Evolutionary conservation across 2,888 invertebrate species (phyloP).

Genomic region (Beris morrisii): DNA sequence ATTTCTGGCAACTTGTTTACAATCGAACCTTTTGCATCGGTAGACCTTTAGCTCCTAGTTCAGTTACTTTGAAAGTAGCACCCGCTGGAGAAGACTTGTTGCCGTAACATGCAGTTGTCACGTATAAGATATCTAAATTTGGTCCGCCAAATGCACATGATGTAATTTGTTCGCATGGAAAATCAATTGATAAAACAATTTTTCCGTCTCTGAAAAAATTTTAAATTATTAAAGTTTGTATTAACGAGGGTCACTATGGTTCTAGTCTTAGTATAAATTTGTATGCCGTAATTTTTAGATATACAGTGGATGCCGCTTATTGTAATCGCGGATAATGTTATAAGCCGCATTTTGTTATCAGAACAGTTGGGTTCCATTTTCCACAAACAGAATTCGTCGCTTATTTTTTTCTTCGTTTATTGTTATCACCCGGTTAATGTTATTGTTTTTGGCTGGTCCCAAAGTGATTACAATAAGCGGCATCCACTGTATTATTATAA

Average conservation of each 20-base stretch:
- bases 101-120: conserved; percentile 63
- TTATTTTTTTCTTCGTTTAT: no score
- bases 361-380: no score
- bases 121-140: conserved; percentile 67
- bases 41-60: conserved; percentile 62
- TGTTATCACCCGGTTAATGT: no score
- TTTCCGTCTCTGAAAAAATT: conserved; percentile 52
- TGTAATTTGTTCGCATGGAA: conserved; percentile 71
- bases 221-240: neutral
- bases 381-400: no score
- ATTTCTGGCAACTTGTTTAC: conserved; percentile 20
- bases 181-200: conserved; percentile 61
- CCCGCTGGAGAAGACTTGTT: conserved; percentile 58
- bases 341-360: no score
- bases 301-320: no score
- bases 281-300: no score
- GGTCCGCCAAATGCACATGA: conserved; percentile 74
- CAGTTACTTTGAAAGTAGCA: conserved; percentile 63
- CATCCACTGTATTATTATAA: no score
- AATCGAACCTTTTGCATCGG: conserved; percentile 46
- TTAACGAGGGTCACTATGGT: neutral
- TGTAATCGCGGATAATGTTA: no score
- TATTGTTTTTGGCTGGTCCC: no score
- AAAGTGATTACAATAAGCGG: no score
- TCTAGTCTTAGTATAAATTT: no score